phyloP scores from a whole-genome alignment of 2,888 invertebrate species.

The Drosophila mimica region DNA sequence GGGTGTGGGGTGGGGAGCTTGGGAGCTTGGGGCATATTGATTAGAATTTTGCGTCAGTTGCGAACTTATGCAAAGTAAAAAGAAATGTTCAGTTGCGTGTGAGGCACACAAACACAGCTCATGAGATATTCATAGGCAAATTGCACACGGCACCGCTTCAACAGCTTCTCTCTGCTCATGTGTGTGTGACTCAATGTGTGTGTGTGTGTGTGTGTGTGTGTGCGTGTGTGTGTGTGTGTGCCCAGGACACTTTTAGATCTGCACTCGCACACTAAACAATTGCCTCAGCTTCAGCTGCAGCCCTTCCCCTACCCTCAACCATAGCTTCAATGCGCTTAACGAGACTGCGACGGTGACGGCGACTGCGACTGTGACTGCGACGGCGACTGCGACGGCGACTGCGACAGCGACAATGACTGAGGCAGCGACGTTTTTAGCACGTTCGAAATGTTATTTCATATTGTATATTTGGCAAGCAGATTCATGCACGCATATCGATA shows the following conservation, averaged over 20 bases:
- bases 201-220: background rate
- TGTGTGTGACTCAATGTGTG: background rate
- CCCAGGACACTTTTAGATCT: slow-evolving; percentile 23
- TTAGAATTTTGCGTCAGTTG: slow-evolving; percentile 54
- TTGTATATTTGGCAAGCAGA: slow-evolving; percentile 39
- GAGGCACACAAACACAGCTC: slow-evolving; percentile 49
- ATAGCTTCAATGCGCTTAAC: slow-evolving; percentile 13
- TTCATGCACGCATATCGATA: slow-evolving; percentile 80
- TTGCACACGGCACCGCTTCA: slow-evolving; percentile 11
- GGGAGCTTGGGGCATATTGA: slow-evolving; percentile 50
- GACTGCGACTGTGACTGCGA: background rate
- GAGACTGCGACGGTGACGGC: slow-evolving; percentile 5
- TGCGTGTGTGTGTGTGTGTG: slow-evolving; percentile 7
- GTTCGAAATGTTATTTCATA: slow-evolving; percentile 75
- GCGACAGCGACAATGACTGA: slow-evolving; percentile 3
- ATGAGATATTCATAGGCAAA: slow-evolving; percentile 68
- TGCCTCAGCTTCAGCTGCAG: background rate
- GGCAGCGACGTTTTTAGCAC: slow-evolving; percentile 46
- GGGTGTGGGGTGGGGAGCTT: too few species aligned
- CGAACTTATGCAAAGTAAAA: slow-evolving; percentile 59
- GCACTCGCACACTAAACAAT: slow-evolving; percentile 24
- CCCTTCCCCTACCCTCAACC: background rate
- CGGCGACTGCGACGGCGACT: background rate
- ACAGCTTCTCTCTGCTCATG: background rate
- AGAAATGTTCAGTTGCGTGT: slow-evolving; percentile 46